These are phyloP conservation scores for Podarcis siculus DNA, from an alignment of 2,797 vertebrate species.

Conservation along the genomic window DNA sequence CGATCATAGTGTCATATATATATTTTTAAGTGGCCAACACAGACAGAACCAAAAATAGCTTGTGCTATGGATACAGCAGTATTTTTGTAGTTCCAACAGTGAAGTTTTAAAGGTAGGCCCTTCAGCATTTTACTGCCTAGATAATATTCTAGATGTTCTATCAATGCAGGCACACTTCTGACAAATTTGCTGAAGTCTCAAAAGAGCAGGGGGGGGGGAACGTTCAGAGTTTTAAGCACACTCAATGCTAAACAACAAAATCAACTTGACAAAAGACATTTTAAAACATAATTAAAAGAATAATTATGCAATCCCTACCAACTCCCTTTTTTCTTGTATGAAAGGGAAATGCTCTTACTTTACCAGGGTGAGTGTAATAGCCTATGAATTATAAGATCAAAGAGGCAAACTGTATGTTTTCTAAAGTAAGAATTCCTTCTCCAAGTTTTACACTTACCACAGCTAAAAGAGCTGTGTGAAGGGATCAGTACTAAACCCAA, in stretches of 20 bases:
- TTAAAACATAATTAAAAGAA: constrained; percentile 68
- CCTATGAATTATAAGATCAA: constrained; percentile 86
- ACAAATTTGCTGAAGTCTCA: not conserved
- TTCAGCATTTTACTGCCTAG: constrained; percentile 10
- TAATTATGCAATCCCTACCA: constrained; percentile 74
- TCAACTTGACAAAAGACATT: constrained; percentile 60
- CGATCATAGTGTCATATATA: not conserved
- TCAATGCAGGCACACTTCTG: not conserved
- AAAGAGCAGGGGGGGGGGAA: constrained; percentile 24
- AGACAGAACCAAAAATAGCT: not conserved
- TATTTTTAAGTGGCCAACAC: not conserved
- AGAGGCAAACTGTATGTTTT: constrained; percentile 82
- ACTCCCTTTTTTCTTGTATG: constrained; percentile 71
- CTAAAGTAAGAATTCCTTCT: constrained; percentile 84
- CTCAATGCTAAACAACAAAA: constrained; percentile 59
- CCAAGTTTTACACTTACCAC: constrained; percentile 89
- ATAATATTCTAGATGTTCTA: constrained; percentile 15
- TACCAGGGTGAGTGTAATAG: constrained; percentile 81
- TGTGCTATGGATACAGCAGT: not conserved
- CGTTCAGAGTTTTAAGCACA: constrained; percentile 36
- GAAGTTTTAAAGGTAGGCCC: constrained; percentile 26
- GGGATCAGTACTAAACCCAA: constrained; percentile 92
- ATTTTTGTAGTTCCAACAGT: constrained; percentile 21
- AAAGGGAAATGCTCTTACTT: constrained; percentile 76
- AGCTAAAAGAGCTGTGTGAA: constrained; percentile 89